Evolutionary conservation across 2,797 vertebrate genomes (phyloP), one percentile per base, ranked within the genome.

Genomic region (Gymnothorax javanicus): DNA sequence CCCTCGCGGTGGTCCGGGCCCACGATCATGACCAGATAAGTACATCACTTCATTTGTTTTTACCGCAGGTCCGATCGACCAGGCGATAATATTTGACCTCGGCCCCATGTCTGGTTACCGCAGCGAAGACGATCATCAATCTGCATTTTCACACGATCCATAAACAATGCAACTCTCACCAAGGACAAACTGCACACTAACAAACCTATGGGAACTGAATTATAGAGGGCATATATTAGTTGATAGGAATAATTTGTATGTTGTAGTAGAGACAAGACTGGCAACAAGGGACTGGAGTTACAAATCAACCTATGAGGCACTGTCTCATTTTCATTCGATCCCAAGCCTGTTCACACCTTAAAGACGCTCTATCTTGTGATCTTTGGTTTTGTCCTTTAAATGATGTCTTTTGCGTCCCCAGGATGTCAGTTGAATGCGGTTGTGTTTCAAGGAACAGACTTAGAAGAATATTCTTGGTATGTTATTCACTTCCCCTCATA

Each of bases 141-240:
- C 77, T 56, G 9, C 17, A 20, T 56, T 52, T 81, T 81, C 77
- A 56, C 77, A 3, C 43, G n/a, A 81, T 56, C 20, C 56, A 54
- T 81, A 81, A 56, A 81, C 77, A 81, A 81, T 81, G 77, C 54
- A 81, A n/a, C 25, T 56, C 7, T 81, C 50, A 81, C 77, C 50
- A n/a, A 81, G 52, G 50, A 81, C 7, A 81, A 20, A 81, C 77
- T 7, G 7, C 52, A 11, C 23, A 81, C 52, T n/a, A n/a, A 13
- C 2, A 81, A 23, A 43, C 73, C 43, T 56, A 23, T 56, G 52
- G 56, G 73, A 52, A 77, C 13, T 5, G 0, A 50, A 50, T 77
- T 20, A 50, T 15, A 15, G 73, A 50, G 13, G 43, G 13, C 15
- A 50, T 50, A 8, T 73, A 73, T 73, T 73, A 73, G 25, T 73